Percentiles rank a stretch among this genome's conserved stretches.
Evolutionary conservation across 1,140 invertebrate genomes (phyloP).

Genomic region (Scylla paramamosain): DNA sequence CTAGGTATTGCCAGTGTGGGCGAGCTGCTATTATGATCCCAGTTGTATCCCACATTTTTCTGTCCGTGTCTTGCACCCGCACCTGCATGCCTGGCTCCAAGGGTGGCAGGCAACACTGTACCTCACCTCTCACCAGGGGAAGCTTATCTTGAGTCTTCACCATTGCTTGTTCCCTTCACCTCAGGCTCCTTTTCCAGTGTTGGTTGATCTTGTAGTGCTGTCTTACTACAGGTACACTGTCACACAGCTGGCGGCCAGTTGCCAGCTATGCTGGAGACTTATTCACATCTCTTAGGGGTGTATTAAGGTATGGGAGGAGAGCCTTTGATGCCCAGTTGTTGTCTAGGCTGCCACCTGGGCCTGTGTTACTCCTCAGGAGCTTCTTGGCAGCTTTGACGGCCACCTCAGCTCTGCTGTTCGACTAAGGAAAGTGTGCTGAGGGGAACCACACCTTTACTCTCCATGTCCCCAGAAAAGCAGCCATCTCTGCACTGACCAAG

Average conservation of each 20-base stretch:
- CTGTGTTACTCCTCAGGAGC: not conserved
- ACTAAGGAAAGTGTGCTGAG: not conserved
- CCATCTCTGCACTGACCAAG: constrained; percentile 19
- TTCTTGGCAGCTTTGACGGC: not conserved
- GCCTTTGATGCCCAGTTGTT: not conserved
- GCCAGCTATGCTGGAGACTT: not conserved
- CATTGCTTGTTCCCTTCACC: too few relatives aligned
- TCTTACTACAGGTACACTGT: not conserved
- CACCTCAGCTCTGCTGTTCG: not conserved
- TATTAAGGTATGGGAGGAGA: constrained; percentile 37
- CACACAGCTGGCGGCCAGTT: not conserved
- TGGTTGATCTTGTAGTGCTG: not conserved
- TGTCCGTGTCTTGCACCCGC: too few relatives aligned
- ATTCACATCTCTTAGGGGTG: not conserved
- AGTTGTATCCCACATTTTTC: too few relatives aligned
- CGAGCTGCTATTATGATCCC: too few relatives aligned
- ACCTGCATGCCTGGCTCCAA: too few relatives aligned
- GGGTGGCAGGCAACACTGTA: too few relatives aligned
- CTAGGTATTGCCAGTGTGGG: too few relatives aligned
- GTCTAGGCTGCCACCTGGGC: not conserved
- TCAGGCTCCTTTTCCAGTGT: too few relatives aligned
- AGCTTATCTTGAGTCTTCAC: too few relatives aligned
- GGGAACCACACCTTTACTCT: not conserved
- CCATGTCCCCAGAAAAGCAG: not conserved
- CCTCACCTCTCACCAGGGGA: too few relatives aligned